Evolutionary conservation across 2,888 invertebrate species (phyloP), one percentile per base, ranked within the genome.

Genomic region (Diadromus collaris): DNA sequence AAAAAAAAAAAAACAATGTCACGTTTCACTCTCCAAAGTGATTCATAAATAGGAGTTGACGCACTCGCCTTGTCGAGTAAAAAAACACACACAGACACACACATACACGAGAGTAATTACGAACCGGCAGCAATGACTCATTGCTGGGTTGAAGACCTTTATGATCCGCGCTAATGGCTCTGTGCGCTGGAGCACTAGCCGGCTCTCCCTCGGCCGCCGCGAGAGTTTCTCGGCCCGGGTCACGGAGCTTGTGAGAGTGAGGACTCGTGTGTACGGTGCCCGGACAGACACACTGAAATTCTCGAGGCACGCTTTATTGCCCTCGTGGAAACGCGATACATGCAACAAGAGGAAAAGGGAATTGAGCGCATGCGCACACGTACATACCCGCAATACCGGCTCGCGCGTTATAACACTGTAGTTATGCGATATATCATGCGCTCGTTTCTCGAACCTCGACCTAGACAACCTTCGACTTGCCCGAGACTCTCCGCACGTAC

Each of bases 121-220:
- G 83, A 83, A 86, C 82, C 81, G 81, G 71, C 82, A 78, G 82
- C 51, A 69, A 76, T 88, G 87, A 88, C 85, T 88, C 88, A 88
- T 83, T 86, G 54, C 54, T 27, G 83, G 88, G 86, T 88, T 85
- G 86, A 85, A 85, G 88, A 88, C 87, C 88, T 87, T 87, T 86
- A 85, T 85, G 85, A 86, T 87, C 84, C 84, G 83, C 82, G 85
- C 83, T 86, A 87, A 87, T 87, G 85, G 85, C 80, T 81, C 75
- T 81, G 82, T 82, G 10, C 63, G 19, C 38, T 48, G 24, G 34
- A 51, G 34, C 54, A 71, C 71, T 48, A 48, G 27, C 27, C 61
- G 54, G 61, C 60, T 67, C 65, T 54, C 51, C 29, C 38, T 19
- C 54, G 32, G 41, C 71, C 21, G 41, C 54, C 54, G 29, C 24